Percentiles rank a stretch among this genome's conserved stretches.
Evolutionary conservation across 2,888 invertebrate genomes (phyloP).

Genomic region (Lacanobia wlatinum): DNA sequence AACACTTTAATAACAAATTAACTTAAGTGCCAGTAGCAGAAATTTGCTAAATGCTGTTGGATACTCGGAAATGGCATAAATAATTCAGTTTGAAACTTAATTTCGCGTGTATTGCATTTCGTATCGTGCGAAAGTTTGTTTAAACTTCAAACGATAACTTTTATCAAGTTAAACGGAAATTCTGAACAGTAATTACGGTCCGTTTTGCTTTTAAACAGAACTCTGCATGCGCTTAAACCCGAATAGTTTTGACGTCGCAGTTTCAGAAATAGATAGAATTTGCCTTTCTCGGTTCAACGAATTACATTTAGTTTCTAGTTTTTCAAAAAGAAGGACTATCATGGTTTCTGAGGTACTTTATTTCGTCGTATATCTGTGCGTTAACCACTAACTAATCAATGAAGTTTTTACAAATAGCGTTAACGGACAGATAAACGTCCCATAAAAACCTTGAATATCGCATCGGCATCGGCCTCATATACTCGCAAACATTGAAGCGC

Average conservation of each 20-base stretch:
- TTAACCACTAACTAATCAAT: no score
- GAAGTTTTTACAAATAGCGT: no score
- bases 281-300: neutral
- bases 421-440: no score
- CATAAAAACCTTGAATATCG: no score
- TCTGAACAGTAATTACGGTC: constrained; percentile 26
- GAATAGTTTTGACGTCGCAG: constrained; percentile 13
- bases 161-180: constrained; percentile 42
- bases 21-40: constrained; percentile 25
- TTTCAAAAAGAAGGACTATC: no score
- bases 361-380: no score
- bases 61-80: constrained; percentile 24
- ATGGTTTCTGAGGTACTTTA: no score
- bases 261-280: constrained; percentile 6
- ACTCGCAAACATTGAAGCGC: no score
- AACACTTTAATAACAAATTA: constrained; percentile 44
- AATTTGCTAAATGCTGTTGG: constrained; percentile 29
- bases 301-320: neutral
- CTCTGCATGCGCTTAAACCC: constrained; percentile 1
- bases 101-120: constrained; percentile 36
- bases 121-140: constrained; percentile 32
- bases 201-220: constrained; percentile 18
- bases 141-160: constrained; percentile 39
- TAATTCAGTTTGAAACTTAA: constrained; percentile 41
- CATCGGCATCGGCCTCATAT: no score